Base-by-base conservation (phyloP, 2,888 invertebrate species). In the Diaperis boleti region DNA sequence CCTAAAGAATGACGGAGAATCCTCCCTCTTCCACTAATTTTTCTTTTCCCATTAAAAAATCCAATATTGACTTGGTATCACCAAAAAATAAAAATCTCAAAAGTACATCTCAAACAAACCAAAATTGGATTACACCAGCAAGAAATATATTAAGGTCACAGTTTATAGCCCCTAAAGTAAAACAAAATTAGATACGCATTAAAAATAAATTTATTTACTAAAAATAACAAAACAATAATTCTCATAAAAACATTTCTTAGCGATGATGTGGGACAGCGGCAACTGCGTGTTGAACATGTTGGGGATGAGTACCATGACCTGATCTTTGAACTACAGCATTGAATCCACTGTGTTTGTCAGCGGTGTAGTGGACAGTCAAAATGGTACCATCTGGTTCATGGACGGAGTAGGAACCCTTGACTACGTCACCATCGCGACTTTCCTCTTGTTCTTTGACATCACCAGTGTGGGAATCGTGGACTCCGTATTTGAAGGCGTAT, bases 401-500 rank as follows among this genome's bases (percentile, higher is more conserved):
- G 55, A 85, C 78, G 1, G 83, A 82, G 79, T 85, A 76, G 14
- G 65, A 70, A 3, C 85, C 85, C 68, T 85, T 84, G 14, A 85
- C 85, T 13, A 77, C 80, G 72, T 85, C 85, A 20, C 85, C 85
- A 67, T 85, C 85, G 45, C 86, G 80, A 59, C 82, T 82, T 73
- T 87, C 87, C 57, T 86, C 85, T 68, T 76, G 76, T 41, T 69
- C 64, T 50, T 76, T 76, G 62, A 72, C 71, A 72, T 87, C 87
- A 8, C 87, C 87, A 2, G 85, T 86, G 74, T 86, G 86, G 72
- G 85, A 85, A 74, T 86, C 86, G 64, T 85, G 84, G 17, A 87
- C 87, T 41, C 86, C 86, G 29, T 88, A 88, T 65, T 87, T 86
- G 77, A 85, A 88, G 35, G 86, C 85, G 73, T 88, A 88, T 78